Conservation (phyloP, 2,888 invertebrate species). For the Xestia ashworthii region DNA sequence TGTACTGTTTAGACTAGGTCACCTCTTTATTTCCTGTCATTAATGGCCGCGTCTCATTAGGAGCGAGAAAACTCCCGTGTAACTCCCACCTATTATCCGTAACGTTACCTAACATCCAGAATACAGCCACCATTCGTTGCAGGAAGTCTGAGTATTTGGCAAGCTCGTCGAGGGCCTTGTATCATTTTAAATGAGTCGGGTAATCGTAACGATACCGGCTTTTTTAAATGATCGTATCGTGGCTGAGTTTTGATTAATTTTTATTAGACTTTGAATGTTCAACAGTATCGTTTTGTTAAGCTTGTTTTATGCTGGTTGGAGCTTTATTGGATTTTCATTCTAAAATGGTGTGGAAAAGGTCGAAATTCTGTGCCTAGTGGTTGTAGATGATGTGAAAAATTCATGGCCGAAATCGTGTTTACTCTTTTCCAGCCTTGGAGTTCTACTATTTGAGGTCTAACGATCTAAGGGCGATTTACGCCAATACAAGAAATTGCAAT, state of each 20-base stretch:
- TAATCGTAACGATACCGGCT: conserved; percentile 80
- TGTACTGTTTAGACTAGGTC: too few relatives aligned
- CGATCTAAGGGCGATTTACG: neutral
- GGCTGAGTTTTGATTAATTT: conserved; percentile 63
- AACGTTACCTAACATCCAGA: conserved; percentile 55
- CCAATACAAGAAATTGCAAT: neutral
- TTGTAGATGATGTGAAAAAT: neutral
- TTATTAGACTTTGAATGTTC: conserved; percentile 63
- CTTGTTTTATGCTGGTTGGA: conserved; percentile 39
- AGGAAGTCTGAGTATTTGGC: conserved; percentile 84
- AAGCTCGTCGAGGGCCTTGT: conserved; percentile 82
- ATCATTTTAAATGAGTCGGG: conserved; percentile 88
- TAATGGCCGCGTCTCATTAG: neutral
- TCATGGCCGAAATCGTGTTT: neutral
- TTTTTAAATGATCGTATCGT: conserved; percentile 70
- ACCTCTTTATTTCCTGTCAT: neutral
- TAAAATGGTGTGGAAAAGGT: neutral
- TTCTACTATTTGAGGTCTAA: neutral
- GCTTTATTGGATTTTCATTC: conserved; percentile 34
- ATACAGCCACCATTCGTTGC: conserved; percentile 65
- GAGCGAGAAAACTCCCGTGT: neutral
- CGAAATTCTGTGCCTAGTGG: too few relatives aligned
- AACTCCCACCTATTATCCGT: neutral
- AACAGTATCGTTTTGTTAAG: conserved; percentile 47
- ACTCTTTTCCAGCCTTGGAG: neutral